Evolutionary conservation across 2,113 vertebrate genomes (phyloP).

Genomic region (Edolisoma coerulescens): DNA sequence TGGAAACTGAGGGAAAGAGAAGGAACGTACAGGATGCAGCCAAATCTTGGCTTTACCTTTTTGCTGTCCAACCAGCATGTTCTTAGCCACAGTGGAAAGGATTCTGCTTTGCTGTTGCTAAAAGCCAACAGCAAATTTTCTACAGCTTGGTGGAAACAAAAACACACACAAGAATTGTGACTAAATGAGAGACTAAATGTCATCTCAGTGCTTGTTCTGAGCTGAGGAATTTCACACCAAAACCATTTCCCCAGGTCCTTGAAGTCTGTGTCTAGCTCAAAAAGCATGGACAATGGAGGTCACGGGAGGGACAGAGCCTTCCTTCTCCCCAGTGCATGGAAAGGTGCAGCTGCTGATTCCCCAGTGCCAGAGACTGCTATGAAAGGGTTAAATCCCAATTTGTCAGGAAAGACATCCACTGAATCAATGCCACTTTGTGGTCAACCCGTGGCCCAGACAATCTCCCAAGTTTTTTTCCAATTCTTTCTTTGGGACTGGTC

Average conservation of each 20-base stretch:
- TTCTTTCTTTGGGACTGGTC: background rate
- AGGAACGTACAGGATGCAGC: background rate
- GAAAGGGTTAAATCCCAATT: background rate
- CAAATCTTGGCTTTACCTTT: background rate
- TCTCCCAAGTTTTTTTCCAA: background rate
- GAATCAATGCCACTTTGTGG: background rate
- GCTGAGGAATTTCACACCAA: background rate
- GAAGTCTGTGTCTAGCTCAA: background rate
- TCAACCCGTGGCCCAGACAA: background rate
- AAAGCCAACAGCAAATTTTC: background rate
- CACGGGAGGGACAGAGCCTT: rapidly evolving
- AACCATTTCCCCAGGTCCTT: background rate
- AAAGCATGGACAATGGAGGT: background rate
- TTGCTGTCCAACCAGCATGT: background rate
- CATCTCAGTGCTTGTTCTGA: background rate
- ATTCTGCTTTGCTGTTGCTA: background rate
- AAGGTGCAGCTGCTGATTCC: background rate
- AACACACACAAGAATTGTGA: background rate
- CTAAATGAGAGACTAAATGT: background rate
- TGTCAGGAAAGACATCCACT: background rate
- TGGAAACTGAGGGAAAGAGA: background rate
- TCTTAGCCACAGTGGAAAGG: background rate
- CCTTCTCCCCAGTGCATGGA: background rate
- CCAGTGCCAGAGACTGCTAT: background rate
- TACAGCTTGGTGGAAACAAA: background rate